phyloP scores from a whole-genome alignment of 2,113 vertebrate species.

The Rhinopomastus cyanomelas region DNA sequence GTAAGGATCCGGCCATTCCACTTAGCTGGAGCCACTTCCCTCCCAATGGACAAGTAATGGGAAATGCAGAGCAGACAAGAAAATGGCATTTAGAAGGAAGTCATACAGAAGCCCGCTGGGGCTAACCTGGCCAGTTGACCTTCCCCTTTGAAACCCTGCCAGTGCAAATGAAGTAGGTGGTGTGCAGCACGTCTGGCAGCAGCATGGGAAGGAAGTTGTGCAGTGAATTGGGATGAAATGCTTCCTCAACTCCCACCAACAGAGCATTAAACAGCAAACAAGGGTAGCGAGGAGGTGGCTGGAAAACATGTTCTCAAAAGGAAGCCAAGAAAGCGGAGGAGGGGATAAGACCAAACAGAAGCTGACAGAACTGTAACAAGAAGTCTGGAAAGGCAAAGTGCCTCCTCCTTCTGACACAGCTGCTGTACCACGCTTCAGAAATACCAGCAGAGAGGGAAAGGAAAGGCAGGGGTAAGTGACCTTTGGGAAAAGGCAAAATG shows the following conservation, averaged over 20 bases:
- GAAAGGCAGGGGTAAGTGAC: not conserved
- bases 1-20: not conserved
- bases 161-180: conserved; percentile 53
- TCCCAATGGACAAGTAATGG: not conserved
- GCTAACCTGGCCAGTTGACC: conserved; percentile 57
- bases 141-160: conserved; percentile 51
- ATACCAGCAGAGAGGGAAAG: not conserved
- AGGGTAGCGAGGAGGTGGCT: not conserved
- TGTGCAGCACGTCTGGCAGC: conserved; percentile 36
- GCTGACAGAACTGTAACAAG: not conserved
- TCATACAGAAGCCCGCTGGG: not conserved
- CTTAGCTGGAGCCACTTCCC: not conserved
- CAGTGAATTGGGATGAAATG: conserved; percentile 40
- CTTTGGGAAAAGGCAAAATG: not conserved
- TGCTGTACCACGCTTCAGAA: not conserved
- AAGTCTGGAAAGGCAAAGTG: not conserved
- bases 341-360: not conserved
- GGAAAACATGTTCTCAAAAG: not conserved
- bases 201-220: conserved; percentile 34
- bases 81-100: conserved; percentile 31
- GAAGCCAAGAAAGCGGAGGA: not conserved
- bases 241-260: conserved; percentile 44
- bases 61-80: conserved; percentile 7
- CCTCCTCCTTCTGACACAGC: not conserved
- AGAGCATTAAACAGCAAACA: not conserved